Percentiles rank a stretch among this genome's conserved stretches.
These are phyloP conservation scores for Mustela lutreola DNA, from an alignment of 2,113 vertebrate genomes.

Conservation along the genomic window DNA sequence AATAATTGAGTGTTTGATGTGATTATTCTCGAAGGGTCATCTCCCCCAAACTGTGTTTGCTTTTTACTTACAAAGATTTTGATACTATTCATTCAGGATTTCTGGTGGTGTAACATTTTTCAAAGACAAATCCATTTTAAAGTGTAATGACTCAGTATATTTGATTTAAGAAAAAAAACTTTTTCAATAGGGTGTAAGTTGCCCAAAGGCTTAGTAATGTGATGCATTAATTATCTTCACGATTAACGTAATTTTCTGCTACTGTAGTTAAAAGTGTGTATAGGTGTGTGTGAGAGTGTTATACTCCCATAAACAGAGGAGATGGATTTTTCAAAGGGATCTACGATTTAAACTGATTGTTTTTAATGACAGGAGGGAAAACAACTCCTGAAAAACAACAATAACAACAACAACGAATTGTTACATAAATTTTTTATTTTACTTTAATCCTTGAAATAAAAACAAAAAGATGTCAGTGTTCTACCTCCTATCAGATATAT, in stretches of 20 bases:
- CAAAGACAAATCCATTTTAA: background rate
- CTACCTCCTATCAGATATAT: background rate
- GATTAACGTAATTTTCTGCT: constrained; percentile 32
- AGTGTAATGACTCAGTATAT: background rate
- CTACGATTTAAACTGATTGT: constrained; percentile 2
- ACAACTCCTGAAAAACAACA: background rate
- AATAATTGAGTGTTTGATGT: background rate
- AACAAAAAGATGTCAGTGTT: background rate
- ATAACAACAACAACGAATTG: background rate
- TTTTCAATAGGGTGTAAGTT: constrained; percentile 35
- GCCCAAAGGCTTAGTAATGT: background rate
- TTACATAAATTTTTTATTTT: constrained; percentile 46
- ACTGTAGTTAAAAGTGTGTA: background rate
- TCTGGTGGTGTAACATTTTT: background rate
- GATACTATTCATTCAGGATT: background rate
- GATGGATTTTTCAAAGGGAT: background rate
- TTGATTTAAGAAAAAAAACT: constrained; percentile 18
- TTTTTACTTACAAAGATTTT: constrained; percentile 55
- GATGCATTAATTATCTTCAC: background rate
- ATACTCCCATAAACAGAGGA: background rate
- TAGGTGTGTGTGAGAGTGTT: background rate
- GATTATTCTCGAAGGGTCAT: background rate
- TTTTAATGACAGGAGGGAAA: constrained; percentile 31
- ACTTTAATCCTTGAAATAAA: constrained; percentile 44
- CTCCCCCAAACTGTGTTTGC: background rate